A percentile compares a stretch with the other conserved stretches of the same genome.
phyloP scores from a whole-genome alignment of 2,113 vertebrate genomes.

The Aptenodytes forsteri region DNA sequence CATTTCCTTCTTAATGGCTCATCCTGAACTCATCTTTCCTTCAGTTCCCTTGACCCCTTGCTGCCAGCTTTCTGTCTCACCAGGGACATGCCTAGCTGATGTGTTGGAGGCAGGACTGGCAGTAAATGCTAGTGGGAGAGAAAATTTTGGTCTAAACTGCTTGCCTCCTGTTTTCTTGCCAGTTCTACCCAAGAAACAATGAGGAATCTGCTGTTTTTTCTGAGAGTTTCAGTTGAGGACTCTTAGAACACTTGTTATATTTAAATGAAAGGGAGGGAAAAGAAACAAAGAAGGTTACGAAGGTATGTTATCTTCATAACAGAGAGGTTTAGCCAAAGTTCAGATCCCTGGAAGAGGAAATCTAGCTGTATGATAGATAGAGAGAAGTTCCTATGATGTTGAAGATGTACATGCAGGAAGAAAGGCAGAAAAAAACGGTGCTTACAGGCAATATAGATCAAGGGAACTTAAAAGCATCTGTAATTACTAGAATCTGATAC shows the following conservation, averaged over 20 bases:
- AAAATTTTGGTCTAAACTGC: neutral
- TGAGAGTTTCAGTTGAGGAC: neutral
- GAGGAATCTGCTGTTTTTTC: neutral
- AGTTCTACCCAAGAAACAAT: neutral
- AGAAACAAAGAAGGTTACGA: neutral
- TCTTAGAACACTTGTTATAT: neutral
- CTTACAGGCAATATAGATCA: neutral
- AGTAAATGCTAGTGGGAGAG: neutral
- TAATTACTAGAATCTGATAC: neutral
- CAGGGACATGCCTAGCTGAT: neutral
- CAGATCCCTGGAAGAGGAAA: neutral
- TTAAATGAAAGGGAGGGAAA: neutral
- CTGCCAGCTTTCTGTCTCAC: neutral
- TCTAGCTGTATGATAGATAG: neutral
- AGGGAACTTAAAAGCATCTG: neutral
- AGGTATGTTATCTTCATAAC: neutral
- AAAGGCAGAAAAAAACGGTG: neutral
- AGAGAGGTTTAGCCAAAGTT: neutral
- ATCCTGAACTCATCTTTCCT: neutral
- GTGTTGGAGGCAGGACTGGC: neutral
- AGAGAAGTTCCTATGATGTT: neutral
- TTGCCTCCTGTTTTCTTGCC: neutral
- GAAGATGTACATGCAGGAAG: neutral
- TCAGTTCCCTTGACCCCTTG: neutral
- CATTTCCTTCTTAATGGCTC: neutral